A percentile compares a stretch with the other conserved stretches of the same genome.
phyloP scores from a whole-genome alignment of 2,113 vertebrate genomes.

The Ctenomys sociabilis region DNA sequence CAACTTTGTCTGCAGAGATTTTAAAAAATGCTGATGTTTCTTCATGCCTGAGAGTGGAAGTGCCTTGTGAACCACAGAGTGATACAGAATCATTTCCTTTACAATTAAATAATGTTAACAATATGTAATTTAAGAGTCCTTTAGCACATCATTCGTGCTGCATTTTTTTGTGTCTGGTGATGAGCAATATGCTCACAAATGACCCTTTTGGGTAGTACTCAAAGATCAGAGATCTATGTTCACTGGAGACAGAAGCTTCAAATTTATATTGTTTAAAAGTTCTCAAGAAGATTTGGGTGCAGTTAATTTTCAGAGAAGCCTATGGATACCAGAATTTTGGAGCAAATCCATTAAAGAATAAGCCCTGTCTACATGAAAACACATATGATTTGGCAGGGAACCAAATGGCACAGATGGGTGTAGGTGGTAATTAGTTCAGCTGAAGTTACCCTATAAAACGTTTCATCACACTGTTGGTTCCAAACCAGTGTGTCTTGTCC shows the following conservation, averaged over 20 bases:
- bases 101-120: slow-evolving; percentile 19
- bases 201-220: neutral
- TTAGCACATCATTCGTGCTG: neutral
- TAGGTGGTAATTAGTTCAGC: slow-evolving; percentile 73
- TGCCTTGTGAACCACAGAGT: neutral
- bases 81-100: neutral
- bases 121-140: neutral
- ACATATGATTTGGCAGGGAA: slow-evolving; percentile 50
- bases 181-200: neutral
- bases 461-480: slow-evolving; percentile 69
- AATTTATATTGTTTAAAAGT: slow-evolving; percentile 35
- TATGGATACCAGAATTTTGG: slow-evolving; percentile 1
- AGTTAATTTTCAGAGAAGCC: slow-evolving; percentile 4
- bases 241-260: neutral
- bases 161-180: neutral
- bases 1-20: neutral
- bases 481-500: slow-evolving; percentile 60
- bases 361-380: slow-evolving; percentile 38
- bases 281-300: neutral
- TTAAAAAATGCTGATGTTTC: neutral
- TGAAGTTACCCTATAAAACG: slow-evolving; percentile 63
- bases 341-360: slow-evolving; percentile 23
- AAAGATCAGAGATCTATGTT: slow-evolving; percentile 43
- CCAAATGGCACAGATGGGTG: slow-evolving; percentile 68
- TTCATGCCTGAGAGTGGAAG: neutral